Base-by-base conservation (phyloP, 2,888 invertebrate species). In the Mamestra brassicae region DNA sequence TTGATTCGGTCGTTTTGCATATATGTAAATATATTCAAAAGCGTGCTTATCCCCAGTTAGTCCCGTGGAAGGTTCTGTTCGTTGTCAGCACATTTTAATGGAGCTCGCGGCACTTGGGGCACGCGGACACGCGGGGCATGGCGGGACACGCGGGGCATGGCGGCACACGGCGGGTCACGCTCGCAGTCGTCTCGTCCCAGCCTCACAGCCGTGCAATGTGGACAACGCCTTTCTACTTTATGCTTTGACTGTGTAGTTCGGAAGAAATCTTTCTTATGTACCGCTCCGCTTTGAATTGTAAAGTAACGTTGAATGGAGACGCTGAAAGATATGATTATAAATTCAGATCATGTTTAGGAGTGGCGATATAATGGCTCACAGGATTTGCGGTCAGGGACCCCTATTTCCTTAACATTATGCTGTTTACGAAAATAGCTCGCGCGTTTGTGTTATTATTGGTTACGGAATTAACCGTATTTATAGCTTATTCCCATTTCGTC, bases 1-100 rank as follows among this genome's bases (percentile, higher is more conserved):
- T 88, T 79, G 73, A 81, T 78, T 83, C 74, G 85, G 83, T 76
- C 77, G 78, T 88, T 92, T 89, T 89, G 85, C 89, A 90, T 90
- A 89, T 89, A 90, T 90, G 90, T 90, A 89, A 92, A 93, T 92
- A 85, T 90, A 89, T 91, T 89, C 84, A 86, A 85, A 88, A 87
- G 87, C 85, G 88, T 90, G 90, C 87, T 90, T 88, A 87, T 87
- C 85, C 84, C 75, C 76, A 75, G 81, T 87, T 85, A 82, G 87
- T 78, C 83, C 85, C 79, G 83, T 71, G 78, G 77, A 84, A 81
- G 87, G 82, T 83, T 83, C 63, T 81, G 78, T 74, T 76, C 71
- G 78, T 65, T 78, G 89, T 93, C 91, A 93, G 93, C 92, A 85
- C 70, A 85, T 91, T 92, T 91, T 91, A 92, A 93, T 92, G 83